These are phyloP conservation scores for Thumatha senex DNA, from an alignment of 2,888 invertebrate genomes.

Conservation along the genomic window DNA sequence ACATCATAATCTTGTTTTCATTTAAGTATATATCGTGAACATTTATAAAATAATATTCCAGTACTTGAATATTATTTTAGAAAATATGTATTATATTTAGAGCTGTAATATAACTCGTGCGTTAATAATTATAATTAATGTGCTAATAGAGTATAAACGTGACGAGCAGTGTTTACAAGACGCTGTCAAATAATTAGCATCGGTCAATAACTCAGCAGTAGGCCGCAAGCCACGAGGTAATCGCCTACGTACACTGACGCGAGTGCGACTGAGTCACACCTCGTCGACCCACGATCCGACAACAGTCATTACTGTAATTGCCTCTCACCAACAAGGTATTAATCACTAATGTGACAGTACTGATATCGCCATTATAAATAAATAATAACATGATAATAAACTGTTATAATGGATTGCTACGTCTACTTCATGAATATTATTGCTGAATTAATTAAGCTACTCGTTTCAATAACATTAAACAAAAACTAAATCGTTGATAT, in stretches of 20 bases:
- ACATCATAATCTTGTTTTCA: slow-evolving; percentile 25
- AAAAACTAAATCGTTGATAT: slow-evolving; percentile 27
- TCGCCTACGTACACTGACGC: slow-evolving; percentile 41
- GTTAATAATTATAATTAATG: slow-evolving; percentile 47
- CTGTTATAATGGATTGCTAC: slow-evolving; percentile 49
- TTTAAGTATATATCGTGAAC: slow-evolving; percentile 17
- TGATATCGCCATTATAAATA: slow-evolving; percentile 58
- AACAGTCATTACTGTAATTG: slow-evolving; percentile 69
- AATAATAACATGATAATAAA: slow-evolving; percentile 59
- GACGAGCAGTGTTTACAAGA: slow-evolving; percentile 57
- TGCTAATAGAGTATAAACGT: slow-evolving; percentile 48
- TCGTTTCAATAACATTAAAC: slow-evolving; percentile 36
- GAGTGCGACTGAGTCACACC: slow-evolving; percentile 52
- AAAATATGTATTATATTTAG: background rate
- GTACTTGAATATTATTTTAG: slow-evolving; percentile 2
- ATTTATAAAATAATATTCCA: too few species aligned
- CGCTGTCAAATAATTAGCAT: slow-evolving; percentile 68
- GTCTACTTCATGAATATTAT: slow-evolving; percentile 45
- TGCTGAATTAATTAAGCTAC: slow-evolving; percentile 41
- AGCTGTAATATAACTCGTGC: slow-evolving; percentile 24
- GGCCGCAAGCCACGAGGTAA: slow-evolving; percentile 57
- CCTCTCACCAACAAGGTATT: slow-evolving; percentile 64
- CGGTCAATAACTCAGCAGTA: slow-evolving; percentile 65
- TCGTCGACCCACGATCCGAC: slow-evolving; percentile 46
- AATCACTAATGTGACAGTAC: slow-evolving; percentile 73